Evolutionary conservation across 2,113 vertebrate species (phyloP).

Genomic region (Grammomys dolichurus): DNA sequence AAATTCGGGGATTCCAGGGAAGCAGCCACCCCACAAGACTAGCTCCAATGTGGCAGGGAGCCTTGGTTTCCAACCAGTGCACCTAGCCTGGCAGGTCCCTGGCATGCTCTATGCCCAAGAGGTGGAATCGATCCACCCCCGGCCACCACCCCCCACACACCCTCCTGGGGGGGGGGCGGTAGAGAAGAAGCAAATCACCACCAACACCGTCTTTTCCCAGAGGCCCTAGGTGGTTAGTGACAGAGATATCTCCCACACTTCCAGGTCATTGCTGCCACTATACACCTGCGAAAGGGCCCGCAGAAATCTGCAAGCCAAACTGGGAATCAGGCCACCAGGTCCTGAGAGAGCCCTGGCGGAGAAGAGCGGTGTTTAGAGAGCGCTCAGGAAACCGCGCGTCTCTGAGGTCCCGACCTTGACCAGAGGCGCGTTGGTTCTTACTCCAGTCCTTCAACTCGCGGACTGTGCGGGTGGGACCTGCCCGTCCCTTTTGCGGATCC

Average conservation of each 20-base stretch:
- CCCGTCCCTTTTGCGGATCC: accelerated
- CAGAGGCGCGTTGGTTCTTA: too few relatives aligned
- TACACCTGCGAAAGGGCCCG: neutral
- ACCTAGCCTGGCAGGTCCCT: neutral
- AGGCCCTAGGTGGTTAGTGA: neutral
- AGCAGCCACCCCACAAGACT: neutral
- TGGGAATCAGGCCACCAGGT: too few relatives aligned
- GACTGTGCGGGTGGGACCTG: neutral
- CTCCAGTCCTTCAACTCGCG: neutral
- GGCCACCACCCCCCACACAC: too few relatives aligned
- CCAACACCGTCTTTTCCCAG: neutral
- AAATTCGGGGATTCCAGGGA: neutral
- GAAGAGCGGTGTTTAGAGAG: neutral
- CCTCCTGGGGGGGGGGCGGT: neutral
- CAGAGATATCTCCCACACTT: neutral
- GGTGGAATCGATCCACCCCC: neutral
- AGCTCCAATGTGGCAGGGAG: neutral
- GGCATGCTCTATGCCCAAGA: neutral
- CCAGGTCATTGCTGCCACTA: neutral
- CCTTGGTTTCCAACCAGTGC: neutral
- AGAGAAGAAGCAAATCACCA: neutral
- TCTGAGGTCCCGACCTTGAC: neutral
- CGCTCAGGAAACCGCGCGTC: neutral
- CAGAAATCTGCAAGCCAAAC: neutral
- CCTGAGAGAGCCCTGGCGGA: accelerated